These are phyloP conservation scores for Clarias platycephalus DNA, from an alignment of 2,797 vertebrate species.

Conservation along the genomic window DNA sequence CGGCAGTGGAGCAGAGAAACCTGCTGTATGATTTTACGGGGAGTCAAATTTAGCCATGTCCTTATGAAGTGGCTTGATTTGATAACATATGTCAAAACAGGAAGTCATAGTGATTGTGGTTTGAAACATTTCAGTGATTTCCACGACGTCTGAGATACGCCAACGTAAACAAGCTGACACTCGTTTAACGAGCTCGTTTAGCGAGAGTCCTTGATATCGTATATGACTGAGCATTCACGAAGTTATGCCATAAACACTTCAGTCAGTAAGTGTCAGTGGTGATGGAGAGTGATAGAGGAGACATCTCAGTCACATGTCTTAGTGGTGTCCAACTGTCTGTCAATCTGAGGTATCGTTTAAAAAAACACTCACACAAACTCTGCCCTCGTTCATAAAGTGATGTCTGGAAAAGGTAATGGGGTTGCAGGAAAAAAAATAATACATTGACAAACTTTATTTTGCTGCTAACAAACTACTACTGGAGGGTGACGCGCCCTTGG, in stretches of 20 bases:
- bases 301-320: background rate
- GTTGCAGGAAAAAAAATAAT: too few relatives aligned
- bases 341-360: background rate
- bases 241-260: background rate
- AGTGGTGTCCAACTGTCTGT: background rate
- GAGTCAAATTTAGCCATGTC: background rate
- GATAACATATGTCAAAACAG: background rate
- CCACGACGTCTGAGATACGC: background rate
- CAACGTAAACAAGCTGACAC: background rate
- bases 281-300: background rate
- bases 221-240: background rate
- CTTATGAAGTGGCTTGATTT: background rate
- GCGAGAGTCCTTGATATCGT: background rate
- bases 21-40: background rate
- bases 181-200: background rate
- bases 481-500: background rate
- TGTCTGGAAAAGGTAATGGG: too few relatives aligned
- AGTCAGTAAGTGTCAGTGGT: background rate
- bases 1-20: background rate
- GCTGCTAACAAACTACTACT: background rate
- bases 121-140: background rate
- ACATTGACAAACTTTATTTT: too few relatives aligned
- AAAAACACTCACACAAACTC: too few relatives aligned
- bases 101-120: background rate
- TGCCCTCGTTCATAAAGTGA: too few relatives aligned